These are phyloP conservation scores for Silurus glanis DNA, from an alignment of 2,113 vertebrate species.

Conservation along the genomic window DNA sequence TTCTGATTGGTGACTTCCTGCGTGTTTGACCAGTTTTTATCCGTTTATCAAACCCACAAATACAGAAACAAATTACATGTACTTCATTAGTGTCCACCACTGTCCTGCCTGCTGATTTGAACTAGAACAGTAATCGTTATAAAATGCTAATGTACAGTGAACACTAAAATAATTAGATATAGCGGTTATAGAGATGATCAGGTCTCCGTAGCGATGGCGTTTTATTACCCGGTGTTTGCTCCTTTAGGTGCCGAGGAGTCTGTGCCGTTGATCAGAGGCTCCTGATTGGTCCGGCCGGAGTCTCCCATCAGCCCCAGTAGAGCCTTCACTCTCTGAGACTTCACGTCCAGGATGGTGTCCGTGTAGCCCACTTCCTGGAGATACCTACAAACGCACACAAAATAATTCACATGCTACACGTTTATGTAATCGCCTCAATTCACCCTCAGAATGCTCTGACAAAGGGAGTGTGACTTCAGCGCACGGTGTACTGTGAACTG, in stretches of 20 bases:
- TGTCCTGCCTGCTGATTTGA: background rate
- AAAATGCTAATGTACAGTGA: background rate
- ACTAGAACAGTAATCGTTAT: background rate
- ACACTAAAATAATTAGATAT: background rate
- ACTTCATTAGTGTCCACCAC: too few species aligned
- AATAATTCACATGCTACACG: background rate
- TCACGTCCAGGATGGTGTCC: slow-evolving; percentile 93
- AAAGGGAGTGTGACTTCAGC: background rate
- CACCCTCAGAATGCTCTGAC: background rate
- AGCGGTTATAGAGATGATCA: background rate
- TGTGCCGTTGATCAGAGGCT: slow-evolving; percentile 90
- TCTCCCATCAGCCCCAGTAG: slow-evolving; percentile 88
- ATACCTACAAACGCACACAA: slow-evolving; percentile 73
- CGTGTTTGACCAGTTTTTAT: too few species aligned
- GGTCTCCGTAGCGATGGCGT: background rate
- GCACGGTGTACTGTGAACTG: background rate
- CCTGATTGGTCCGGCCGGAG: slow-evolving; percentile 73
- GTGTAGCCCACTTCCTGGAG: slow-evolving; percentile 97
- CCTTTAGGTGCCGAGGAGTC: slow-evolving; percentile 75
- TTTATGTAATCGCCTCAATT: background rate
- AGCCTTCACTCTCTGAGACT: slow-evolving; percentile 86
- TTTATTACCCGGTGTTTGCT: slow-evolving; percentile 59
- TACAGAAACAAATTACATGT: too few species aligned
- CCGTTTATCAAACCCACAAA: too few species aligned
- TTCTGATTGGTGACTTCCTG: too few species aligned